Evolutionary conservation across 2,113 vertebrate species (phyloP), one percentile per base, ranked within the genome.

Genomic region (Notarius lentiginosus): DNA sequence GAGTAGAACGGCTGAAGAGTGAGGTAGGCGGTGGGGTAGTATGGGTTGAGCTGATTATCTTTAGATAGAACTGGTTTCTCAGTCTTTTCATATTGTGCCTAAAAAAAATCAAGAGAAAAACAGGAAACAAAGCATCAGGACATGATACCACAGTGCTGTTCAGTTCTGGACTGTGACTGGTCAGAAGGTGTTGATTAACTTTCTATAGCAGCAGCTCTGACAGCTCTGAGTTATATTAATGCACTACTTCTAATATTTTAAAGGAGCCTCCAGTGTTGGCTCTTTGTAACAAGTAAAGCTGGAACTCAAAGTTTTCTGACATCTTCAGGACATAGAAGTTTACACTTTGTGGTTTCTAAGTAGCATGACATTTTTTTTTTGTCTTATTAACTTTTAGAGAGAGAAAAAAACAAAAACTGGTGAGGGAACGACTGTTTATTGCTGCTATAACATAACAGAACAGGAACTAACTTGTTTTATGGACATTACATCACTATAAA

Each of bases 1-100:
- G 95, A 95, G 89, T 94, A 92, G 84, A 95, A 95, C 0, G 73
- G 22, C 1, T 24, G 15, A 2, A 90, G n/a, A 0, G 1, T 2
- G 17, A 51, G 87, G 56, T 66, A 8, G 34, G 73, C 91, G 0
- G 5, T 1, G 8, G 47, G 41, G 89, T 93, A 91, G 51, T 51
- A 70, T 0, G 93, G 90, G 5, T 5, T 61, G 2, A 84, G 70
- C 0, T 55, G 0, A 0, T 18, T 20, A 0, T 1, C 0, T 0
- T 8, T 11, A 7, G 61, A 84, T 0, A 1, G 4, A 8, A 82
- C 17, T 0, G 6, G 0, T 0, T 79, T 63, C 0, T 27, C 53
- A 0, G 5, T 9, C 27, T 58, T 49, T 1, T 12, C 82, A 7
- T 88, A 70, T 0, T 0, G 24, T 0, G 90, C 94, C 94, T 95